Percentiles rank a stretch among this genome's conserved stretches.
Evolutionary conservation across 2,888 invertebrate genomes (phyloP).

Genomic region (Dichetophora obliterata): DNA sequence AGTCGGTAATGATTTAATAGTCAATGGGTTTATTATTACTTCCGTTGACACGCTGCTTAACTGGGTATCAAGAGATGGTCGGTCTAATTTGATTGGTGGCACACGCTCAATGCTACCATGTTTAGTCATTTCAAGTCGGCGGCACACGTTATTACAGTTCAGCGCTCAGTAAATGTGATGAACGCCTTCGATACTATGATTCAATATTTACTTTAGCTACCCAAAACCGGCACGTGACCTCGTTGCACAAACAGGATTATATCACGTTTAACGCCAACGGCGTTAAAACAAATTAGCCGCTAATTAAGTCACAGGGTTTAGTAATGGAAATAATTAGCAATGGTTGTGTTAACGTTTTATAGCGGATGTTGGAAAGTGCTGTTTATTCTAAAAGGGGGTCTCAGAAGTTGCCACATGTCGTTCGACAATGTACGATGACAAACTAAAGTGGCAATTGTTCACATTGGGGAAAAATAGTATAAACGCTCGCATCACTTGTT

Average conservation of each 20-base stretch:
- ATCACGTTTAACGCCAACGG: background rate
- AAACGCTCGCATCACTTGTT: no score
- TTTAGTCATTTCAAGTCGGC: background rate
- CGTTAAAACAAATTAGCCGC: conserved; percentile 10
- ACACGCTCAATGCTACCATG: conserved; percentile 9
- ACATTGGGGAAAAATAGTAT: no score
- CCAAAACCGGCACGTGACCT: conserved; percentile 27
- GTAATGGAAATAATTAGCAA: background rate
- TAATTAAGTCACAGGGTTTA: background rate
- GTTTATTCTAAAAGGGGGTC: no score
- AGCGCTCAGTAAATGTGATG: background rate
- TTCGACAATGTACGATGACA: no score
- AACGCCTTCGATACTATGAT: background rate
- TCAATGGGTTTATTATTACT: background rate
- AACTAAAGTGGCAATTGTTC: no score
- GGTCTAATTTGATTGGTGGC: conserved; percentile 7
- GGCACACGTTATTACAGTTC: conserved; percentile 3
- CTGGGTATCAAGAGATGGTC: background rate
- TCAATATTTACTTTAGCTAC: background rate
- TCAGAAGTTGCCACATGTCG: no score
- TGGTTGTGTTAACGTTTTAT: background rate
- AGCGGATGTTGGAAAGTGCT: no score
- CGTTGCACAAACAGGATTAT: background rate
- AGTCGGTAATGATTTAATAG: background rate
- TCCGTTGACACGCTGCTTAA: background rate